Conservation (phyloP, 2,113 vertebrate genomes). For the Myotis brandtii region DNA sequence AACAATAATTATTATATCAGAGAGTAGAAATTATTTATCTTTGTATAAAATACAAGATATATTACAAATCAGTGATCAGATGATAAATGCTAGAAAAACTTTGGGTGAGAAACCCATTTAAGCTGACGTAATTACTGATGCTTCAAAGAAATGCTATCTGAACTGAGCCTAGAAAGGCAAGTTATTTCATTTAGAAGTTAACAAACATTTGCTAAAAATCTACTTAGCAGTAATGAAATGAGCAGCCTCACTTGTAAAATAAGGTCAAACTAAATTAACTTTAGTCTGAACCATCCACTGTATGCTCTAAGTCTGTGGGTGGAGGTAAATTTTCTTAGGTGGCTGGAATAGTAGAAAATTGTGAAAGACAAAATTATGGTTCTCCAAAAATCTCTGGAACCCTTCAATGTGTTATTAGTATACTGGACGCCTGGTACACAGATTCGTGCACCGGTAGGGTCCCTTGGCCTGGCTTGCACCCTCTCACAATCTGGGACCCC, state of each 20-base stretch:
- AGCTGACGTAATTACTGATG: neutral
- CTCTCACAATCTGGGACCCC: too few relatives aligned
- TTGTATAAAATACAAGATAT: neutral
- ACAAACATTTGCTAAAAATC: constrained; percentile 29
- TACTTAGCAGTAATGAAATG: neutral
- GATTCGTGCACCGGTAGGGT: too few relatives aligned
- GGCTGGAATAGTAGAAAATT: neutral
- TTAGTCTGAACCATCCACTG: neutral
- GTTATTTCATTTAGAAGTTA: neutral
- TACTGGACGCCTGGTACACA: too few relatives aligned
- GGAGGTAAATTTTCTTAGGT: neutral
- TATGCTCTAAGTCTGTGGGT: neutral
- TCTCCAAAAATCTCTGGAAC: neutral
- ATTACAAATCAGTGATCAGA: neutral
- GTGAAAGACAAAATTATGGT: neutral
- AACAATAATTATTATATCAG: neutral
- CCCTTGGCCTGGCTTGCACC: too few relatives aligned
- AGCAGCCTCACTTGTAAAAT: neutral
- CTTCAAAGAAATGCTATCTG: neutral
- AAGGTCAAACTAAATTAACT: neutral
- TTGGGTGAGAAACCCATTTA: neutral
- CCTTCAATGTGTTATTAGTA: neutral
- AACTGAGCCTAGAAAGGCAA: neutral
- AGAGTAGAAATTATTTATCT: neutral
- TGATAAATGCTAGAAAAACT: neutral